phyloP scores from a whole-genome alignment of 1,140 invertebrate species.

The Ridgeia piscesae region DNA sequence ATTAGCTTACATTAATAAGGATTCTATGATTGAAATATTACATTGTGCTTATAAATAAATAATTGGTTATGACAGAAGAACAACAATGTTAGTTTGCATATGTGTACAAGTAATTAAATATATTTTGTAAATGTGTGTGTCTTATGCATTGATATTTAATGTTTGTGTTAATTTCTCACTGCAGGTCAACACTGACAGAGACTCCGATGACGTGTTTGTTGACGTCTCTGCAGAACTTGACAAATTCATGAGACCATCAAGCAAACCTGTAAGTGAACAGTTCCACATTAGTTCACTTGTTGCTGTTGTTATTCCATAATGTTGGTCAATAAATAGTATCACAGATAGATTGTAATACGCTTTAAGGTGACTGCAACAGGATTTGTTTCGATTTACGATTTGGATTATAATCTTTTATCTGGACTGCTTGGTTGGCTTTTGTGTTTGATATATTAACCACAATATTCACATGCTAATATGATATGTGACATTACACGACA shows the following conservation, averaged over 20 bases:
- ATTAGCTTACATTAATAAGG: too few relatives aligned
- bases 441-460: neutral
- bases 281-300: neutral
- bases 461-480: neutral
- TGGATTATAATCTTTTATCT: neutral
- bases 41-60: too few relatives aligned
- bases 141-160: neutral
- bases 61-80: neutral
- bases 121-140: neutral
- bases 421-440: neutral
- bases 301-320: neutral
- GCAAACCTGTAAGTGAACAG: neutral
- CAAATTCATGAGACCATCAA: conserved; percentile 3
- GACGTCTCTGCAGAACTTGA: conserved; percentile 43
- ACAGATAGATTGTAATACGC: neutral
- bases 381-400: neutral
- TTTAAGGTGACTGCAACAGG: neutral
- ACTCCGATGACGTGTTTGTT: conserved; percentile 44
- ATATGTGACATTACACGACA: neutral
- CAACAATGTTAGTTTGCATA: neutral
- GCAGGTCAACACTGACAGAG: conserved; percentile 48
- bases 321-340: neutral
- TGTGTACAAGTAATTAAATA: neutral
- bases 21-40: too few relatives aligned
- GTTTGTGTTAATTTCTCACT: conserved; percentile 28